phyloP scores from a whole-genome alignment of 2,113 vertebrate genomes.

The Cynocephalus volans region DNA sequence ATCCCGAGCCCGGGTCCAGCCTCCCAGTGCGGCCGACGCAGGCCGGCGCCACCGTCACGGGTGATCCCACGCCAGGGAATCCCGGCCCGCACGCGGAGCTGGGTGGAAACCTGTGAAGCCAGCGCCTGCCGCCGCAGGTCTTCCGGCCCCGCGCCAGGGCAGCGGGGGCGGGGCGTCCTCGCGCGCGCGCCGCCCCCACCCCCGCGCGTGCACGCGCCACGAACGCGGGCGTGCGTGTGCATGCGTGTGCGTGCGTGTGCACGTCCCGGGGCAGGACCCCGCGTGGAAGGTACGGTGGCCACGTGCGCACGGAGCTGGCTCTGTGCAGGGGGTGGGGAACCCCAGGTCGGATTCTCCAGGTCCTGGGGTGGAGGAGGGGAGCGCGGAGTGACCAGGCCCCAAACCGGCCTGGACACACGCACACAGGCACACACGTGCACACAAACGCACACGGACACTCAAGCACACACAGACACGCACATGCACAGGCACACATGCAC shows the following conservation, averaged over 20 bases:
- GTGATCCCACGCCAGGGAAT: constrained; percentile 75
- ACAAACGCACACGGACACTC: background rate
- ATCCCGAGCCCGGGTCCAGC: too few species aligned
- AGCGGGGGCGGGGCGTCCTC: background rate
- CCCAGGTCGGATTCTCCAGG: background rate
- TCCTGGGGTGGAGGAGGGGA: background rate
- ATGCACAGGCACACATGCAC: too few species aligned
- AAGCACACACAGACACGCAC: background rate
- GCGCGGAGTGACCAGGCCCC: background rate
- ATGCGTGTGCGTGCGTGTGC: too few species aligned
- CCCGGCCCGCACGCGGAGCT: constrained; percentile 62
- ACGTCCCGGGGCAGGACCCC: background rate
- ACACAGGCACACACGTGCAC: too few species aligned
- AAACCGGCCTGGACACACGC: too few species aligned
- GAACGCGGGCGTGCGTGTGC: background rate
- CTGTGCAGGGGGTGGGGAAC: background rate
- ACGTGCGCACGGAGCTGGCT: background rate
- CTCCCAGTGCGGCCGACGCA: constrained; percentile 1
- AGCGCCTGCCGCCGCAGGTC: constrained; percentile 2
- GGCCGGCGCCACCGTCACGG: constrained; percentile 71
- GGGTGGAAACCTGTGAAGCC: constrained; percentile 79
- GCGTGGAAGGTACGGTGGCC: background rate
- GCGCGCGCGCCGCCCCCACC: background rate
- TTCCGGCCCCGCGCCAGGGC: constrained; percentile 45
- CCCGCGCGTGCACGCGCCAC: too few species aligned